These are phyloP conservation scores for Drosophila paranaensis DNA, from an alignment of 2,888 invertebrate genomes.

Conservation along the genomic window DNA sequence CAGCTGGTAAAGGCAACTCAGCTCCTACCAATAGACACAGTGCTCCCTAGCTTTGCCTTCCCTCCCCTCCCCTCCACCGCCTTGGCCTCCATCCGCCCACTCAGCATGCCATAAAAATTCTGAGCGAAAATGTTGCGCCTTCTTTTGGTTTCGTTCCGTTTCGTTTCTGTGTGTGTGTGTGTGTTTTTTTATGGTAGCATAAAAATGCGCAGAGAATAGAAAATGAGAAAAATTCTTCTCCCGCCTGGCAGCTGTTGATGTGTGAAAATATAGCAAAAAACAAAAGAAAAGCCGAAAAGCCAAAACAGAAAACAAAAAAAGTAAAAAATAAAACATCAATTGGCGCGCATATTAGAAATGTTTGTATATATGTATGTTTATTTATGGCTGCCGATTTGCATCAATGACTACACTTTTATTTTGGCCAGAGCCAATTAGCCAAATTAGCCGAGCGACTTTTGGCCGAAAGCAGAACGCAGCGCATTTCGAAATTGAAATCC, in stretches of 20 bases:
- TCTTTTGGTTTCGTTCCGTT: slow-evolving; percentile 47
- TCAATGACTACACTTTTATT: slow-evolving; percentile 34
- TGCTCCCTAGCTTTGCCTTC: neutral
- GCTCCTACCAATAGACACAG: slow-evolving; percentile 31
- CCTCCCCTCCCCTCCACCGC: neutral
- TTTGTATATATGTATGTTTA: slow-evolving; percentile 23
- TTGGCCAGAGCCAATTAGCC: slow-evolving; percentile 60
- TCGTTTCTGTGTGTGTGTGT: neutral
- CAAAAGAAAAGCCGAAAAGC: neutral
- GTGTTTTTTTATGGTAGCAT: slow-evolving; percentile 54
- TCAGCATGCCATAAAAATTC: slow-evolving; percentile 53
- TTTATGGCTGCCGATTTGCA: slow-evolving; percentile 54
- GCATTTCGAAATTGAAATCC: slow-evolving; percentile 31
- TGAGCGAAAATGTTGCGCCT: slow-evolving; percentile 58
- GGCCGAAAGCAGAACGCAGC: slow-evolving; percentile 53
- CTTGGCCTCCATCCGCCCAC: neutral
- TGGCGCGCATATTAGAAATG: slow-evolving; percentile 35
- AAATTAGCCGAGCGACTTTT: slow-evolving; percentile 53
- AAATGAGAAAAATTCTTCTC: slow-evolving; percentile 51
- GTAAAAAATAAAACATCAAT: neutral
- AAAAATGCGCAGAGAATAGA: slow-evolving; percentile 55
- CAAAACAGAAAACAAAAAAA: neutral
- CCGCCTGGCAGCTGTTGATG: slow-evolving; percentile 61
- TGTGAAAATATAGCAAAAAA: slow-evolving; percentile 63
- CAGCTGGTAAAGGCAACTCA: slow-evolving; percentile 48